Evolutionary conservation across 2,888 invertebrate genomes (phyloP), one percentile per base, ranked within the genome.

Genomic region (Blera fallax): DNA sequence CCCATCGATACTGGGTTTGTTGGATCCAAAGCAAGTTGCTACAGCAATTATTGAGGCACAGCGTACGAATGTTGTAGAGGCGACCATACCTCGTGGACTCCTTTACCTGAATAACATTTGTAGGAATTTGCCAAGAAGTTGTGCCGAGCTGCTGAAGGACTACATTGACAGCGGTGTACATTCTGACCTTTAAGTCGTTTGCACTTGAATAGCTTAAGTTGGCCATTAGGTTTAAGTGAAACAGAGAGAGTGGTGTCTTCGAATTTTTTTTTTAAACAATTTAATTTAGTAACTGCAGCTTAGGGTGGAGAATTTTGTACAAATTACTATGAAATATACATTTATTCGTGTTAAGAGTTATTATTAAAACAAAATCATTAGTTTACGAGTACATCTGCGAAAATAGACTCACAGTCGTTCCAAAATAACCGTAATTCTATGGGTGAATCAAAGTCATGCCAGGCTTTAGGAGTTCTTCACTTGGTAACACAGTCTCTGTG

Each of bases 141-240:
- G 94, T 60, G 92, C 93, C 0, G 87, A 93, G 3, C 91, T 93
- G 87, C 88, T 95, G 0, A 93, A 94, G 89, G 95, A 95, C 90
- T 96, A 95, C 89, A 89, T 95, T 77, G 95, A 95, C 88, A 94
- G 95, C 29, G 95, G 95, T 16, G 92, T 96, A 11, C 94, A 95
- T 62, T 93, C 95, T 0, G 93, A 94, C 85, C 88, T 90, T 69
- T 88, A 60, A 64, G 29, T 16, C 54, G 7, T 24, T 27, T 62
- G 21, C 21, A n/a, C 6, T 2, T 32, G 7, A 16, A 8, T 84
- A 62, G 74, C 7, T 67, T 67, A 29, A 67, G 64, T 62, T 58
- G 43, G 62, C 58, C 70, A 77, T 78, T 62, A 78, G 58, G 60
- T 27, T 29, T 82, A 70, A 7, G 29, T 40, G 16, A 54, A 21